These are phyloP conservation scores for Argyrosomus japonicus DNA, from an alignment of 2,113 vertebrate species.

Conservation along the genomic window DNA sequence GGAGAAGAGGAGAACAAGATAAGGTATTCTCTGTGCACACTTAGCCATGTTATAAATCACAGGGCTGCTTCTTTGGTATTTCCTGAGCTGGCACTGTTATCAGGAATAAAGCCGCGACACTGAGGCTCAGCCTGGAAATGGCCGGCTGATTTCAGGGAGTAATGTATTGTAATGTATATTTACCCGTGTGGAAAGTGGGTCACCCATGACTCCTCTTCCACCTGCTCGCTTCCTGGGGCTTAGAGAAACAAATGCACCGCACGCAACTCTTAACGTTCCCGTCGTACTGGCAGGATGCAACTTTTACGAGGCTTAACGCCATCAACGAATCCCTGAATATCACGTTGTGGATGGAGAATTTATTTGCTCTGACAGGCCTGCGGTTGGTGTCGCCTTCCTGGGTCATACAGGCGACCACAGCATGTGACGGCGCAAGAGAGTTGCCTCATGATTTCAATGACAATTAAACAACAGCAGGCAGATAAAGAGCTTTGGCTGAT, in stretches of 20 bases:
- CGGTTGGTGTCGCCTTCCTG: neutral
- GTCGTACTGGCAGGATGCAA: neutral
- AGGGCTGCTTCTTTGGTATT: neutral
- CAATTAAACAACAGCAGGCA: slow-evolving; percentile 70
- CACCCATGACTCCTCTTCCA: slow-evolving; percentile 18
- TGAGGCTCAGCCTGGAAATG: neutral
- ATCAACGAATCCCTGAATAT: neutral
- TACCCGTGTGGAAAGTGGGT: slow-evolving; percentile 23
- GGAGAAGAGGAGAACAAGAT: neutral
- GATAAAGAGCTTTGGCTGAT: slow-evolving; percentile 75
- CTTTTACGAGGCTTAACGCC: neutral
- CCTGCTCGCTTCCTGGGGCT: slow-evolving; percentile 30
- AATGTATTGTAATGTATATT: slow-evolving; percentile 14
- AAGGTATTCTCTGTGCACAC: neutral
- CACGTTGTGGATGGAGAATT: neutral
- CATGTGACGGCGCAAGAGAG: slow-evolving; percentile 22
- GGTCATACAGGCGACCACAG: neutral
- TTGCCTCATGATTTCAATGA: slow-evolving; percentile 72
- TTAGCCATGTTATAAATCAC: neutral
- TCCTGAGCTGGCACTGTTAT: neutral
- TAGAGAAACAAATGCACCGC: neutral
- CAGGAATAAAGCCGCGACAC: neutral
- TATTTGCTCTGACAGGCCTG: neutral
- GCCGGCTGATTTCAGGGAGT: neutral
- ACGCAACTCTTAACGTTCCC: slow-evolving; percentile 2